Conservation (phyloP, 2,113 vertebrate species). For the Genyomyrus donnyi region DNA sequence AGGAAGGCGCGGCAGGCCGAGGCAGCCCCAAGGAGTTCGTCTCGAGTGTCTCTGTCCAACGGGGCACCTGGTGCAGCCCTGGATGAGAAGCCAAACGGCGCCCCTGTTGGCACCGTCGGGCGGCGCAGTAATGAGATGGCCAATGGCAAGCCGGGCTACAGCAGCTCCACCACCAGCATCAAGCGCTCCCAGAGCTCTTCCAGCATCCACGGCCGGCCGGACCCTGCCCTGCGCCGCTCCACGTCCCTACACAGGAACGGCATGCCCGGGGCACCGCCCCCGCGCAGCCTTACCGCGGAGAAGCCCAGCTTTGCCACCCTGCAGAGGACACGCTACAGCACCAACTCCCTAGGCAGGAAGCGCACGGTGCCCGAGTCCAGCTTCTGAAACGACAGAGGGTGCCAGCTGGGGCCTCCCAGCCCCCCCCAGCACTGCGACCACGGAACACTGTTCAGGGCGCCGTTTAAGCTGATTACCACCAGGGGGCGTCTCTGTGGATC, state of each 20-base stretch:
- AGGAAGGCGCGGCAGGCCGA: constrained; percentile 41
- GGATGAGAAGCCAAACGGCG: constrained; percentile 32
- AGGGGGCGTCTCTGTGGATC: neutral
- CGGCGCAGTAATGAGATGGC: constrained; percentile 41
- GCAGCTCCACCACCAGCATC: constrained; percentile 45
- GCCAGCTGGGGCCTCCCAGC: neutral
- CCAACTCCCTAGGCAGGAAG: constrained; percentile 58
- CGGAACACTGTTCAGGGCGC: neutral
- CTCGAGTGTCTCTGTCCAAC: constrained; percentile 52
- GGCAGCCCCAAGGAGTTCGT: constrained; percentile 29
- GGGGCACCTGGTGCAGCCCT: constrained; percentile 41
- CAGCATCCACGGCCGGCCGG: constrained; percentile 62
- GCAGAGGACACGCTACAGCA: constrained; percentile 64
- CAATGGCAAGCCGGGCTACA: constrained; percentile 43
- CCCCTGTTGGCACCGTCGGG: constrained; percentile 21
- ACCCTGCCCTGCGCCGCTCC: constrained; percentile 48
- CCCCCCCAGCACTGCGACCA: neutral
- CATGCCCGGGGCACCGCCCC: constrained; percentile 23
- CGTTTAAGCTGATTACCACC: neutral
- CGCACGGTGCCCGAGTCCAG: constrained; percentile 64
- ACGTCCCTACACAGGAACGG: constrained; percentile 62
- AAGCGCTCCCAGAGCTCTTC: constrained; percentile 73
- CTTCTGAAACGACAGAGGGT: constrained; percentile 51
- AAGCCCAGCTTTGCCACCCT: constrained; percentile 51
- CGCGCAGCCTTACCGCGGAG: constrained; percentile 40